These are phyloP conservation scores for Camelus dromedarius DNA, from an alignment of 2,113 vertebrate species.

Conservation along the genomic window DNA sequence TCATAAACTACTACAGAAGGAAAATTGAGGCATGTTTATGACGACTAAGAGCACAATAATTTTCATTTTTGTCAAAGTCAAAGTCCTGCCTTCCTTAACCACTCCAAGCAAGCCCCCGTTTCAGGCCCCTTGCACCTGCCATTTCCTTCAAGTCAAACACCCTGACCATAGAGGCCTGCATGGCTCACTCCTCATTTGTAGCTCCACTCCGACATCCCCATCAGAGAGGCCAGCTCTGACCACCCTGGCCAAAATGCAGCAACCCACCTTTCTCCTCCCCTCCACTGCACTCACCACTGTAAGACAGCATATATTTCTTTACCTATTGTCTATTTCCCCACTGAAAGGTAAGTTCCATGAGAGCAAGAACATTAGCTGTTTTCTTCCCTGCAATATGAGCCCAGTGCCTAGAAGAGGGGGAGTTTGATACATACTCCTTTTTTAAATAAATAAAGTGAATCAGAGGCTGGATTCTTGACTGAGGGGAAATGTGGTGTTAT, in stretches of 20 bases:
- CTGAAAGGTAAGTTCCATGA: not conserved
- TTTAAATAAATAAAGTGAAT: constrained; percentile 51
- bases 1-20: not conserved
- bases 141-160: not conserved
- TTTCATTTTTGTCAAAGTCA: not conserved
- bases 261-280: not conserved
- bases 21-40: not conserved
- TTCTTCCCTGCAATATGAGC: constrained; percentile 24
- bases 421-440: constrained; percentile 20
- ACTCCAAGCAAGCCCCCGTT: not conserved
- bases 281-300: not conserved
- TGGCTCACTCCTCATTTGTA: not conserved
- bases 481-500: not conserved
- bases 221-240: not conserved
- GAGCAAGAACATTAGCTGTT: not conserved
- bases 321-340: not conserved
- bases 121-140: not conserved
- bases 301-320: not conserved
- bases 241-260: not conserved
- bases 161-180: not conserved
- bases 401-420: not conserved
- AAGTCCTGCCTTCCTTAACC: not conserved
- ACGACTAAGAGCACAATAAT: not conserved
- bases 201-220: not conserved
- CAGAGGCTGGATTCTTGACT: not conserved